These are phyloP conservation scores for Papilio gigon DNA, from an alignment of 2,888 invertebrate genomes.

Conservation along the genomic window DNA sequence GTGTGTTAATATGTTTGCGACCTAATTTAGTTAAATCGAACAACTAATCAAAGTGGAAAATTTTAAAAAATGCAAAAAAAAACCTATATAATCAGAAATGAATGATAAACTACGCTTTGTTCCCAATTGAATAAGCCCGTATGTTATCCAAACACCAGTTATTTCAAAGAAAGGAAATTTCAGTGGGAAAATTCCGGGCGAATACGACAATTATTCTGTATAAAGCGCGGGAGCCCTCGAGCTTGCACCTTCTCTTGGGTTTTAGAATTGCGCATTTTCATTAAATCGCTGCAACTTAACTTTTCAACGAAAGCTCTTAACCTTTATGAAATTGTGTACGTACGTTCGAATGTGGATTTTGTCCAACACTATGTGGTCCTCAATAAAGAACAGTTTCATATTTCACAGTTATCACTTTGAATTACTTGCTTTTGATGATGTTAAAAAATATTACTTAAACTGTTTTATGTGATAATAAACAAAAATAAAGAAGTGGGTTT, in stretches of 20 bases:
- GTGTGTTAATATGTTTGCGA: neutral
- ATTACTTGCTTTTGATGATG: too few species aligned
- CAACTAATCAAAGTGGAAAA: neutral
- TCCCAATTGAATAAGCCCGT: constrained; percentile 24
- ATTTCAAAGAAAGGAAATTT: constrained; percentile 60
- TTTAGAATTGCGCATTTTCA: constrained; percentile 68
- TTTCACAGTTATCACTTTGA: too few species aligned
- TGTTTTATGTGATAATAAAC: neutral
- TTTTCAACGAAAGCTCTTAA: constrained; percentile 79
- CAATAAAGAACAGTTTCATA: too few species aligned
- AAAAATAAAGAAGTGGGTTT: constrained; percentile 33
- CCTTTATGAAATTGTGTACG: constrained; percentile 69
- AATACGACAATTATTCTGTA: constrained; percentile 64
- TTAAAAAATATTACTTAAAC: too few species aligned
- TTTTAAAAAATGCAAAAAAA: neutral
- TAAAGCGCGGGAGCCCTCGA: constrained; percentile 50
- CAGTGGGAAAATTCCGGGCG: constrained; percentile 64
- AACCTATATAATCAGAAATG: constrained; percentile 16
- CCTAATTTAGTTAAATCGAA: neutral
- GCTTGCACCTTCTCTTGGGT: constrained; percentile 60
- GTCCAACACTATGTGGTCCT: constrained; percentile 49
- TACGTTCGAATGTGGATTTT: constrained; percentile 67
- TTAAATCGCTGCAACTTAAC: constrained; percentile 62
- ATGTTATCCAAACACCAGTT: constrained; percentile 42
- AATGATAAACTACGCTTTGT: constrained; percentile 31